Evolutionary conservation across 2,113 vertebrate species (phyloP).

Genomic region (Cinclus cinclus): DNA sequence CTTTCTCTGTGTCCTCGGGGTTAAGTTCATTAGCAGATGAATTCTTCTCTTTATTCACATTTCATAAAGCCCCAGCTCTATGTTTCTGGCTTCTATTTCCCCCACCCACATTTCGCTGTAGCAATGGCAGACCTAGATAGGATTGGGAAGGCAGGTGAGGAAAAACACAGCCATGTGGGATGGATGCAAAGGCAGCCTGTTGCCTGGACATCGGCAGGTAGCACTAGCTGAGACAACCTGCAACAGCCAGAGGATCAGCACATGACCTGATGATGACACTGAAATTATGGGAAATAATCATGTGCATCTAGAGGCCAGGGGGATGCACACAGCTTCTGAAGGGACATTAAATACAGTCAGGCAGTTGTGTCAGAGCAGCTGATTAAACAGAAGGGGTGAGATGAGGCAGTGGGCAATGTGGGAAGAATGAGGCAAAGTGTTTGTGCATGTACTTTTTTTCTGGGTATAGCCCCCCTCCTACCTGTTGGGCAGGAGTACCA

Average conservation of each 20-base stretch:
- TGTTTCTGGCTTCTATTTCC: background rate
- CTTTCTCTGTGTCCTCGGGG: background rate
- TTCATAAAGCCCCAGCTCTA: background rate
- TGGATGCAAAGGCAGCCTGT: background rate
- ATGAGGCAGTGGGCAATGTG: background rate
- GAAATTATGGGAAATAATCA: background rate
- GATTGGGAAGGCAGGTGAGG: background rate
- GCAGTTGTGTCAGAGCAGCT: background rate
- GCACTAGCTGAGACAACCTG: background rate
- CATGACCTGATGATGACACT: background rate
- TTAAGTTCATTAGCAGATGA: background rate
- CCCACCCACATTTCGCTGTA: background rate
- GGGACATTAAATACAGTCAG: background rate
- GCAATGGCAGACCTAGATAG: background rate
- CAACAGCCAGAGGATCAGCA: background rate
- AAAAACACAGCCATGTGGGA: background rate
- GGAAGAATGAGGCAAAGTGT: background rate
- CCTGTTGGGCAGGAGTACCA: background rate
- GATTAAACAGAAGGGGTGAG: background rate
- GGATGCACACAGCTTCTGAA: background rate
- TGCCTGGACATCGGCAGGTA: background rate
- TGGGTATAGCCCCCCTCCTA: background rate
- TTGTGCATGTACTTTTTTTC: fast-evolving
- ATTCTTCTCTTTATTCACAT: background rate
- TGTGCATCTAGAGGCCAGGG: background rate